A percentile compares a stretch with the other conserved stretches of the same genome.
phyloP scores from a whole-genome alignment of 2,797 vertebrate species.

The Nannoperca australis region DNA sequence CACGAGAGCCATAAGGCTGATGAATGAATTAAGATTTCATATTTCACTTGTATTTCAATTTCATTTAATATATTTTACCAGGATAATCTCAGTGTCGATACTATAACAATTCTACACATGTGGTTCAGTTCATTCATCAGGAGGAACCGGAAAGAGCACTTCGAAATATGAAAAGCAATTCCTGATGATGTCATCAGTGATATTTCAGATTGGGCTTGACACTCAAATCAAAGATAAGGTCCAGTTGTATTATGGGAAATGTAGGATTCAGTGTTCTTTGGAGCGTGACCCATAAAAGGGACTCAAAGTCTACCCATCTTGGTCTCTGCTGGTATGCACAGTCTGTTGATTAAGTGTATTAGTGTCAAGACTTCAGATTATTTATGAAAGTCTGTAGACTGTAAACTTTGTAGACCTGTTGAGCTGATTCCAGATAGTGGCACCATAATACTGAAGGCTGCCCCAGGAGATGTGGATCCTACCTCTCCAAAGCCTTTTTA shows the following conservation, averaged over 20 bases:
- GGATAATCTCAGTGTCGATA: not conserved
- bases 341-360: not conserved
- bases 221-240: not conserved
- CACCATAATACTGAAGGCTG: slow-evolving; percentile 12
- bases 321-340: not conserved
- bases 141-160: not conserved
- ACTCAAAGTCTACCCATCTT: not conserved
- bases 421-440: not conserved
- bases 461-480: not conserved
- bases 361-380: not conserved
- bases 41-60: not conserved
- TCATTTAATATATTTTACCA: not conserved
- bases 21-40: not conserved
- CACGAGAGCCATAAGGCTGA: not conserved
- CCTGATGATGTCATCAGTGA: not conserved
- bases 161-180: not conserved
- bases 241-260: not conserved
- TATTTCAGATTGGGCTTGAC: too few species aligned
- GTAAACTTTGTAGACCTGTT: not conserved
- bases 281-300: too few species aligned
- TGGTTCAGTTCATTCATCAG: not conserved
- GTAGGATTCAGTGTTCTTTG: not conserved
- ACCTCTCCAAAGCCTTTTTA: slow-evolving; percentile 1
- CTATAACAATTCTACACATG: not conserved
- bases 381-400: not conserved